Percentiles rank a stretch among this genome's conserved stretches.
Conservation (phyloP, 1,140 invertebrate species). For the Atopsyche davidsoni region DNA sequence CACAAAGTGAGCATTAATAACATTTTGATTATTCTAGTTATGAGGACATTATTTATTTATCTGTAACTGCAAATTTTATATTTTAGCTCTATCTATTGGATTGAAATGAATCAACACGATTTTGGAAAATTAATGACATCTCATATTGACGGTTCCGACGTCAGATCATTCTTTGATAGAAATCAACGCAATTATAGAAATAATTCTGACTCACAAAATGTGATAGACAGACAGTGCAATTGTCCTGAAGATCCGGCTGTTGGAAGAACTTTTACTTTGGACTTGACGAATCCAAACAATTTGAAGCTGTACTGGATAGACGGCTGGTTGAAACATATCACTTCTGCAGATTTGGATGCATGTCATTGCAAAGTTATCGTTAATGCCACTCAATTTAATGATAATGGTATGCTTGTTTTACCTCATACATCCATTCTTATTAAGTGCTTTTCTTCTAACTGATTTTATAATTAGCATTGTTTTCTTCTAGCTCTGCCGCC, state of each 20-base stretch:
- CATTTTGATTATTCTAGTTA: no score
- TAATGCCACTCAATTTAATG: constrained; percentile 44
- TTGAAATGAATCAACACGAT: constrained; percentile 53
- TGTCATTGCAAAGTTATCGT: constrained; percentile 60
- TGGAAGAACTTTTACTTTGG: constrained; percentile 57
- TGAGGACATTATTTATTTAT: no score
- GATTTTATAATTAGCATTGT: not conserved
- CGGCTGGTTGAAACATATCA: constrained; percentile 51
- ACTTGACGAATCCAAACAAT: constrained; percentile 53
- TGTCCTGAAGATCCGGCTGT: constrained; percentile 55
- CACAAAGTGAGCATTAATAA: constrained; percentile 51
- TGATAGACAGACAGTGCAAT: constrained; percentile 41
- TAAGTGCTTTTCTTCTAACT: not conserved
- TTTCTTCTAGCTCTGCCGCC: constrained; percentile 45
- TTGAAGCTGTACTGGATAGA: constrained; percentile 63
- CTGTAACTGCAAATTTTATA: constrained; percentile 2
- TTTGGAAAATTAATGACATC: constrained; percentile 57
- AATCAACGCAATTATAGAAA: constrained; percentile 27
- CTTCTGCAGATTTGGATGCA: constrained; percentile 59
- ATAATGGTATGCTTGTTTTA: constrained; percentile 31
- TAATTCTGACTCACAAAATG: constrained; percentile 9
- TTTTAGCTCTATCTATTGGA: constrained; percentile 68
- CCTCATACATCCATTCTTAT: not conserved
- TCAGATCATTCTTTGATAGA: constrained; percentile 54
- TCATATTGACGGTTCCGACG: constrained; percentile 49